Evolutionary conservation across 2,888 invertebrate genomes (phyloP), one percentile per base, ranked within the genome.

Genomic region (Blomia tropicalis): DNA sequence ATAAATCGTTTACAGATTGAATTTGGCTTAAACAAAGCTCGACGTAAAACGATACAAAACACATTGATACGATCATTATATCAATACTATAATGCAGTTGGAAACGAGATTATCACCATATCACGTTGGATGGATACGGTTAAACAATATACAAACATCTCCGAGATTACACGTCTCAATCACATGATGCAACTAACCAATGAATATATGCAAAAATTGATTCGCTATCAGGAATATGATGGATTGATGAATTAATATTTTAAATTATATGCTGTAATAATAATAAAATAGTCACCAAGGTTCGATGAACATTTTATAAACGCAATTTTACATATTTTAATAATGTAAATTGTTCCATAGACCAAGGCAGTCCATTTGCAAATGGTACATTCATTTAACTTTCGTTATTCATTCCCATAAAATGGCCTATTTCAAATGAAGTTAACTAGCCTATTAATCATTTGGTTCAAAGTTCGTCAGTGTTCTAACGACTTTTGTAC

Each of bases 121-220:
- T 47, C 51, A 7, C 51, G 51, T 7, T 47, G 51, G 51, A 47
- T 47, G 51, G 51, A 47, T 19, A 27, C 51, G 11, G 51, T 47
- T 7, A 47, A 47, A 27, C 51, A 47, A 7, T 47, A 47, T n/a
- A 11, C 51, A 7, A n/a, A 47, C 22, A 11, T 11, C 51, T 11
- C 51, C n/a, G 51, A 47, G n/a, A 47, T 47, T 27, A n/a, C 22
- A 11, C 22, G 51, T 11, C 51, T 47, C 27, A 47, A 47, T 19
- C 51, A 47, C 7, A 47, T 47, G 51, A 11, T 47, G 27, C 51
- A 47, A 27, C 51, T 47, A 19, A 47, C 51, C 22, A 47, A 47
- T 47, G 51, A 47, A 11, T 47, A 47, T 27, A 11, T 47, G 27
- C 51, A 47, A 47, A 47, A 47, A n/a, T n/a, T 47, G 14, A 14